These are phyloP conservation scores for Hermetia illucens DNA, from an alignment of 1,140 invertebrate genomes.

Conservation along the genomic window DNA sequence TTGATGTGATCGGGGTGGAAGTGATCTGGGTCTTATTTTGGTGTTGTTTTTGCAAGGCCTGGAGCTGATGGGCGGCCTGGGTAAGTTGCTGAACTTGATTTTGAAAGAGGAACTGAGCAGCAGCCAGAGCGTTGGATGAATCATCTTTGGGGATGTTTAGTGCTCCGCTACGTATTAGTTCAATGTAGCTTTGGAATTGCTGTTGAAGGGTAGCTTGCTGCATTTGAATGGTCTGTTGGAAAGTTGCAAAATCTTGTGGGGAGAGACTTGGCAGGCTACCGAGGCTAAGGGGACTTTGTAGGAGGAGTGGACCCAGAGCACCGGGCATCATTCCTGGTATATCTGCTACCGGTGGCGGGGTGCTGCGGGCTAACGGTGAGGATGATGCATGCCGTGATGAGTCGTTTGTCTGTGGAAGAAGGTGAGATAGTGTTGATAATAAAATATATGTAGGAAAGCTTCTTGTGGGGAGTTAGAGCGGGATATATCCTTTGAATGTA, in stretches of 20 bases:
- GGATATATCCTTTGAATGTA: too few relatives aligned
- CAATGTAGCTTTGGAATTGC: conserved; percentile 26
- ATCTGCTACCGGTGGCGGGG: conserved; percentile 15
- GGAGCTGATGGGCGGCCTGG: conserved; percentile 68
- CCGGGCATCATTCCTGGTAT: conserved; percentile 3
- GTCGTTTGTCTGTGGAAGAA: background rate
- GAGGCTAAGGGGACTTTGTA: conserved; percentile 1
- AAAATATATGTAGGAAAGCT: conserved; percentile 5
- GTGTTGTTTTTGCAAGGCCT: conserved; percentile 65
- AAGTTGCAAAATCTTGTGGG: conserved; percentile 21
- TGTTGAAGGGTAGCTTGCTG: conserved; percentile 24
- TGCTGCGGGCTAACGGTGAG: too few relatives aligned
- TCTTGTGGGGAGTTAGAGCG: too few relatives aligned
- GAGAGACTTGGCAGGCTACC: conserved; percentile 10
- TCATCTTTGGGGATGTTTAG: conserved; percentile 19
- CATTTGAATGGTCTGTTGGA: conserved; percentile 25
- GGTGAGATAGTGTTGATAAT: background rate
- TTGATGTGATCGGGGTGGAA: conserved; percentile 33
- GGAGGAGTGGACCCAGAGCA: conserved; percentile 3
- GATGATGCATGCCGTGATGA: background rate
- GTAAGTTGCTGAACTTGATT: conserved; percentile 57
- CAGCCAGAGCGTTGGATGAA: conserved; percentile 25
- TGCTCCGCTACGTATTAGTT: conserved; percentile 20
- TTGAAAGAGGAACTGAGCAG: conserved; percentile 27
- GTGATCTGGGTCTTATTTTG: conserved; percentile 35